A percentile compares a stretch with the other conserved stretches of the same genome.
These are phyloP conservation scores for Lycophotia porphyrea DNA, from an alignment of 2,888 invertebrate species.

Conservation along the genomic window DNA sequence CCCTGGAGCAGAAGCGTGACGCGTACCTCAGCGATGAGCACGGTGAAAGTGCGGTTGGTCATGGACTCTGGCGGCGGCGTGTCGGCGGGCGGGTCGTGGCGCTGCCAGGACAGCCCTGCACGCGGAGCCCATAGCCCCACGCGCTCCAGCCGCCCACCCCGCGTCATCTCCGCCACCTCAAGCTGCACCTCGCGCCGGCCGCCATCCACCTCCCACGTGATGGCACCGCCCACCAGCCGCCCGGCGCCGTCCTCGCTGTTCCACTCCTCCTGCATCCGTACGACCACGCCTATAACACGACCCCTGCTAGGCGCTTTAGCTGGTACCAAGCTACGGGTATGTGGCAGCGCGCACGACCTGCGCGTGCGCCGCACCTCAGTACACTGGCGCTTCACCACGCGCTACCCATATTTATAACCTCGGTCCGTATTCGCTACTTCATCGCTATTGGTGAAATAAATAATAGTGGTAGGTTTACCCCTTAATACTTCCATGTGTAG, in stretches of 20 bases:
- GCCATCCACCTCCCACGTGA: conserved; percentile 77
- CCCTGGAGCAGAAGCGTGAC: background rate
- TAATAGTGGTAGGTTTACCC: too few species aligned
- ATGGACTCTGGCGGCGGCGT: conserved; percentile 78
- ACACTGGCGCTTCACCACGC: too few species aligned
- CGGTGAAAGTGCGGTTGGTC: conserved; percentile 84
- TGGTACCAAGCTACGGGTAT: background rate
- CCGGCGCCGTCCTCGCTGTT: conserved; percentile 57
- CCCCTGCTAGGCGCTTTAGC: background rate
- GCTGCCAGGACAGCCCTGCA: conserved; percentile 76
- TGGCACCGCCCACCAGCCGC: conserved; percentile 63
- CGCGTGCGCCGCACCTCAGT: too few species aligned
- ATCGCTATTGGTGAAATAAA: too few species aligned
- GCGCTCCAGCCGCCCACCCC: conserved; percentile 76
- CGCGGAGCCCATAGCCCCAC: conserved; percentile 78
- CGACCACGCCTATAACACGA: background rate
- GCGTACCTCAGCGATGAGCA: conserved; percentile 80
- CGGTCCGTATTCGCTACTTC: too few species aligned
- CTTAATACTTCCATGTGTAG: too few species aligned
- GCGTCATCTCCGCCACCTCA: conserved; percentile 79
- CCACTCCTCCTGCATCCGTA: conserved; percentile 70
- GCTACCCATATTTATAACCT: too few species aligned
- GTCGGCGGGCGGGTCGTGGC: conserved; percentile 67
- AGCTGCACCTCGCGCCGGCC: conserved; percentile 73
- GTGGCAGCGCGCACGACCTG: too few species aligned